Evolutionary conservation across 2,888 invertebrate genomes (phyloP), one percentile per base, ranked within the genome.

Genomic region (Gymnosoma rotundatum): DNA sequence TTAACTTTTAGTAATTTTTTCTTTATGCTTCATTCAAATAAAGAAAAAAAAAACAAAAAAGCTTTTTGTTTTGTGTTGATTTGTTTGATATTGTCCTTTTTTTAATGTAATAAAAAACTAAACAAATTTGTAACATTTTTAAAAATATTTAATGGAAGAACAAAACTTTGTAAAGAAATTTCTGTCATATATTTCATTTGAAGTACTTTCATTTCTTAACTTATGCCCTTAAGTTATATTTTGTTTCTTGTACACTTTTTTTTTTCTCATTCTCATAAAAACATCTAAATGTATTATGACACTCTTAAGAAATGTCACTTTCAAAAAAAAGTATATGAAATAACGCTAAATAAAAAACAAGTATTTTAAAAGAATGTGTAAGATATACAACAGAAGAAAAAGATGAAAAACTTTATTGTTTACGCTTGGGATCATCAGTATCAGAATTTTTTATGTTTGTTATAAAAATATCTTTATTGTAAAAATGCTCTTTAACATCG

Each of bases 371-470:
- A 67, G 67, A 50, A 72, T 12, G n/a, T 21, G 25, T 12, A 63
- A 12, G 42, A 63, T 54, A 25, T 12, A 73, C 25, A 79, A 64
- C 36, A 50, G 48, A 45, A 32, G n/a, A 64, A 64, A 64, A 72
- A 52, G 63, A 66, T 87, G 25, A 88, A 87, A 89, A 90, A 89
- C 88, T 90, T 89, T 89, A 89, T 89, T 90, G 89, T 90, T 89
- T 89, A 89, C 89, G 87, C 89, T 89, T 88, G 88, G 89, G 89
- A 89, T 89, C 90, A 89, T 89, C 88, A 86, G 86, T 60, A 74
- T 78, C 70, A 87, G 81, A 85, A 86, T 66, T 58, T 42, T 76
- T 69, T 58, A 58, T 66, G 54, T 78, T 63, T 69, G 38, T 69
- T 61, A 54, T 54, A 54, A 78, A 78, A 78, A 70, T 63, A 69